Evolutionary conservation across 2,113 vertebrate genomes (phyloP).

Genomic region (Cygnus buccinator): DNA sequence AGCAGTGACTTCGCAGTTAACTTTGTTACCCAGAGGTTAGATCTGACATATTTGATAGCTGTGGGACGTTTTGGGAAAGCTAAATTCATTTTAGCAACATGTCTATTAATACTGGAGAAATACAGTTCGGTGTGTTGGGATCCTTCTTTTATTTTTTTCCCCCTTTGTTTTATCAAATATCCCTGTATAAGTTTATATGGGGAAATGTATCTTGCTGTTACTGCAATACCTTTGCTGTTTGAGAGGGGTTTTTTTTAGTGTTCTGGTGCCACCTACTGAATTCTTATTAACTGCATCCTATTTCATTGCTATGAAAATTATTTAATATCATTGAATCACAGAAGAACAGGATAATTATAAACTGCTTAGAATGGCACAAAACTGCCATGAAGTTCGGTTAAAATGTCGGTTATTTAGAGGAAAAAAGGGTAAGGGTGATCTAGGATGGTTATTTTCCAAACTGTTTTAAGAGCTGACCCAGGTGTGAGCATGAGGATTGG

Average conservation of each 20-base stretch:
- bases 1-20: slow-evolving; percentile 29
- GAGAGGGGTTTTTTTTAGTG: slow-evolving; percentile 47
- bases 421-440: rapidly evolving
- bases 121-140: not conserved
- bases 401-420: not conserved
- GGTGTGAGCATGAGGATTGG: not conserved
- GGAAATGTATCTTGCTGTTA: not conserved
- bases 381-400: not conserved
- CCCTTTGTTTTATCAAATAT: slow-evolving; percentile 1
- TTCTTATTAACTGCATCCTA: not conserved
- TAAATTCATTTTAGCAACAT: slow-evolving; percentile 19
- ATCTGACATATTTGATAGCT: not conserved
- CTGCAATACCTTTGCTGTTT: not conserved
- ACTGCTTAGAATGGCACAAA: not conserved
- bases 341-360: not conserved
- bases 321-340: not conserved
- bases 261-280: slow-evolving; percentile 79
- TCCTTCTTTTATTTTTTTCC: not conserved
- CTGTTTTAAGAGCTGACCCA: not conserved
- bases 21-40: not conserved
- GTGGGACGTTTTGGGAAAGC: slow-evolving; percentile 6
- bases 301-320: not conserved
- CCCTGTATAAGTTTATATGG: not conserved
- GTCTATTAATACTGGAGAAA: not conserved
- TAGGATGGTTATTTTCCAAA: not conserved